Evolutionary conservation across 1,140 invertebrate species (phyloP).

Genomic region (Trissolcus basalis): DNA sequence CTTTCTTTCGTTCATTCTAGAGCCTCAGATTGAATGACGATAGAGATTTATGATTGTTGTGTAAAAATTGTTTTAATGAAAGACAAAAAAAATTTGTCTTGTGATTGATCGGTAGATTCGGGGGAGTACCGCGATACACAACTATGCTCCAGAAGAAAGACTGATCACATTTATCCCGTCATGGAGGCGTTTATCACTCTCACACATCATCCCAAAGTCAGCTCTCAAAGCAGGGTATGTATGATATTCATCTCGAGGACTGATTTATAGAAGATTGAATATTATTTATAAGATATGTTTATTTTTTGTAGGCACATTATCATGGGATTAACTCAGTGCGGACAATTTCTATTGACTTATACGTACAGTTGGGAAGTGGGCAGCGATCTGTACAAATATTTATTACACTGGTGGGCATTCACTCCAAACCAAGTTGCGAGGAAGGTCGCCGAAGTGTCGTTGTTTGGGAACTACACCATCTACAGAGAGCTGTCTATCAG

Average conservation of each 20-base stretch:
- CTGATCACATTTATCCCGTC: conserved; percentile 71
- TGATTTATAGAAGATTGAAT: background rate
- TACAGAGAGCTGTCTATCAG: conserved; percentile 79
- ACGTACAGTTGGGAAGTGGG: conserved; percentile 80
- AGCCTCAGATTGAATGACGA: too few species aligned
- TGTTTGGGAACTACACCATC: conserved; percentile 82
- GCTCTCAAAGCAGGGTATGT: conserved; percentile 73
- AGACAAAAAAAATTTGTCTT: too few species aligned
- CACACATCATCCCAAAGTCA: conserved; percentile 72
- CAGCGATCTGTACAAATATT: conserved; percentile 77
- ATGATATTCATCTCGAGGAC: conserved; percentile 17
- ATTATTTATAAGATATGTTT: background rate
- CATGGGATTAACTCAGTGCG: conserved; percentile 94
- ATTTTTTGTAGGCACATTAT: conserved; percentile 84
- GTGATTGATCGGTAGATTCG: conserved; percentile 66
- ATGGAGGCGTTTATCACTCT: conserved; percentile 70
- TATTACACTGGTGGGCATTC: conserved; percentile 85
- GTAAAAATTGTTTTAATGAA: too few species aligned
- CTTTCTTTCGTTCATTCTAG: too few species aligned
- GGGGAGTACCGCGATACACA: conserved; percentile 70
- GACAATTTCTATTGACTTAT: conserved; percentile 93
- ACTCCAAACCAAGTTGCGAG: conserved; percentile 78
- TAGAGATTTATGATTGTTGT: too few species aligned
- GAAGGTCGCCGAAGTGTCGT: conserved; percentile 81
- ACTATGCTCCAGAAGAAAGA: conserved; percentile 72